A percentile compares a stretch with the other conserved stretches of the same genome.
Evolutionary conservation across 1,140 invertebrate genomes (phyloP).

Genomic region (Cotesia glomerata): DNA sequence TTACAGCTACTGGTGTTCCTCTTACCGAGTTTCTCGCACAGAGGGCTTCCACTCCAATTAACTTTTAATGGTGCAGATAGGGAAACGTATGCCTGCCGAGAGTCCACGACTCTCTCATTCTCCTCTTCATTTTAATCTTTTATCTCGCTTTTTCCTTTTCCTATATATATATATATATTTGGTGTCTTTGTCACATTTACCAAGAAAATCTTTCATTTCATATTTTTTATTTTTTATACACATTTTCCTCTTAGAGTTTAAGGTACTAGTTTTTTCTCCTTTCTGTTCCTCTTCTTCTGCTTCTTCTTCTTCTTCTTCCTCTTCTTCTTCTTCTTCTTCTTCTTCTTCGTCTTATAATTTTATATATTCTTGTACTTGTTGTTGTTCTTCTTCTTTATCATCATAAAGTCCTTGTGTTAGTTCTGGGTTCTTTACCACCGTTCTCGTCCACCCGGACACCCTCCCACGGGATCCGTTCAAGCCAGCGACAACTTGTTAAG

Average conservation of each 20-base stretch:
- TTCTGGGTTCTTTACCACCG: constrained; percentile 7
- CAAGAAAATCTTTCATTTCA: background rate
- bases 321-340: background rate
- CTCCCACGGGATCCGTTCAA: constrained; percentile 28
- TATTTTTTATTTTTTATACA: constrained; percentile 2
- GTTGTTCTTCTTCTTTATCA: constrained; percentile 2
- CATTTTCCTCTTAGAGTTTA: constrained; percentile 10
- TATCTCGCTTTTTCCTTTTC: background rate
- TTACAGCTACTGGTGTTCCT: background rate
- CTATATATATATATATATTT: background rate
- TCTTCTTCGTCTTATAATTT: background rate
- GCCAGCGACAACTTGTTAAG: constrained; percentile 54
- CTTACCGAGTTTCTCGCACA: constrained; percentile 31
- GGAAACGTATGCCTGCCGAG: constrained; percentile 48
- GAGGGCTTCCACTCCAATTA: constrained; percentile 57
- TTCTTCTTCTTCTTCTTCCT: background rate
- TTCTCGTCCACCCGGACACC: constrained; percentile 19
- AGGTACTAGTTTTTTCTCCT: constrained; percentile 10
- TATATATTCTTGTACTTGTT: constrained; percentile 1
- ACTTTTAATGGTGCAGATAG: constrained; percentile 58
- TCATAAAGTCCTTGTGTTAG: constrained; percentile 13
- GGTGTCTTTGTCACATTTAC: constrained; percentile 14
- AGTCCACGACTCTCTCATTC: constrained; percentile 27
- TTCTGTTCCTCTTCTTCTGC: constrained; percentile 2
- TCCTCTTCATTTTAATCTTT: background rate